A percentile compares a stretch with the other conserved stretches of the same genome.
phyloP scores from a whole-genome alignment of 2,113 vertebrate species.

The Hyaena hyaena region DNA sequence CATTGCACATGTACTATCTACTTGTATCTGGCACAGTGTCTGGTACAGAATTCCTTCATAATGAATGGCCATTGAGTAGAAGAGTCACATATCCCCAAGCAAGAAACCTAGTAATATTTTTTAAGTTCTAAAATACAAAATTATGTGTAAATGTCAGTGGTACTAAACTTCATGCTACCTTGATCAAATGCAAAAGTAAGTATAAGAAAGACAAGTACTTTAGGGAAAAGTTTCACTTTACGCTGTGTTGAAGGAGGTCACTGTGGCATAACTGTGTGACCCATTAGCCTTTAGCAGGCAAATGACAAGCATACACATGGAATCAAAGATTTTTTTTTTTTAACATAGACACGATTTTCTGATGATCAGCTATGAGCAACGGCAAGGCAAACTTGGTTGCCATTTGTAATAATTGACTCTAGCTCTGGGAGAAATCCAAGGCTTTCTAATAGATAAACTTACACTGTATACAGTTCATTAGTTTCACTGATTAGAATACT shows the following conservation, averaged over 20 bases:
- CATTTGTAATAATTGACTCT: neutral
- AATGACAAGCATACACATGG: neutral
- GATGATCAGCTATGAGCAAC: neutral
- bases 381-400: conserved; percentile 14
- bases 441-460: neutral
- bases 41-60: neutral
- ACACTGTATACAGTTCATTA: neutral
- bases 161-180: neutral
- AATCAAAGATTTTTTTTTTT: neutral
- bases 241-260: neutral
- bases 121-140: conserved; percentile 10
- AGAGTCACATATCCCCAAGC: neutral
- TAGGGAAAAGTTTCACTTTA: neutral
- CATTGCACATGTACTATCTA: neutral
- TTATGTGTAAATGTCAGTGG: neutral
- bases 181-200: neutral
- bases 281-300: neutral
- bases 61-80: neutral
- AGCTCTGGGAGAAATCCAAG: neutral
- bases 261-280: no score
- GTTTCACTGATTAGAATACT: conserved; percentile 58
- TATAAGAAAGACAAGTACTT: conserved; percentile 1
- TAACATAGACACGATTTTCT: neutral
- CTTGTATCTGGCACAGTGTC: neutral
- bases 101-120: neutral